A percentile compares a stretch with the other conserved stretches of the same genome.
These are phyloP conservation scores for Drosophila glabriapex DNA, from an alignment of 2,888 invertebrate species.

Conservation along the genomic window DNA sequence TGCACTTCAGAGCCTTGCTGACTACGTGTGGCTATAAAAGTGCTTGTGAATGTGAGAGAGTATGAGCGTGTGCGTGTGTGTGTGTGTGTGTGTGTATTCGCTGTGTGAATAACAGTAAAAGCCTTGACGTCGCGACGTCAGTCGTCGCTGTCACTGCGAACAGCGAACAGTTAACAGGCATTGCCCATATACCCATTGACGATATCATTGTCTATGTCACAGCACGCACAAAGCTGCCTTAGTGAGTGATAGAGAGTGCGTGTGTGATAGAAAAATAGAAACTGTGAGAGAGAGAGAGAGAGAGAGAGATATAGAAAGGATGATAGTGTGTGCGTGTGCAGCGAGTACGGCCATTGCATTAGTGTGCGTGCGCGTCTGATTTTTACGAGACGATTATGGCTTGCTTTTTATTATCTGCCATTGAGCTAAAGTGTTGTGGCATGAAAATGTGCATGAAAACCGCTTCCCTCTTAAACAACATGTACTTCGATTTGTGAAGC, in stretches of 20 bases:
- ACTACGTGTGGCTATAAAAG: slow-evolving; percentile 77
- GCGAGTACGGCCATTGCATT: slow-evolving; percentile 38
- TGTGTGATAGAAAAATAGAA: background rate
- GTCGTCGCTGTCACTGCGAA: slow-evolving; percentile 54
- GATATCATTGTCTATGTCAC: slow-evolving; percentile 61
- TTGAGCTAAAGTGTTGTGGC: slow-evolving; percentile 72
- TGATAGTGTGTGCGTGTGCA: background rate
- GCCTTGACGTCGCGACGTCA: slow-evolving; percentile 53
- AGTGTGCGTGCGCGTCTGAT: slow-evolving; percentile 77
- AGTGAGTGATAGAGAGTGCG: slow-evolving; percentile 7
- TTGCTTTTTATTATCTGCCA: slow-evolving; percentile 80
- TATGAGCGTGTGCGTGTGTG: slow-evolving; percentile 19
- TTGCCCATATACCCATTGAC: slow-evolving; percentile 19
- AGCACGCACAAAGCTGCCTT: slow-evolving; percentile 47
- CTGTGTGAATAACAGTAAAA: slow-evolving; percentile 44
- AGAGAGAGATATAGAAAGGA: background rate
- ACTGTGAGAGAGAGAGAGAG: background rate
- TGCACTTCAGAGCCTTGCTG: slow-evolving; percentile 70
- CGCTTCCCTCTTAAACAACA: slow-evolving; percentile 7
- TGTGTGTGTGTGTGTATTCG: slow-evolving; percentile 13
- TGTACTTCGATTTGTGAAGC: slow-evolving; percentile 9
- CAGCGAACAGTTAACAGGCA: slow-evolving; percentile 35
- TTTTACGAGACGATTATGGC: slow-evolving; percentile 81
- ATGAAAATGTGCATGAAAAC: slow-evolving; percentile 41
- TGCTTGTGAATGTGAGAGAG: slow-evolving; percentile 30